Evolutionary conservation across 2,797 vertebrate genomes (phyloP).

Genomic region (Pangasius sanitwongsei): DNA sequence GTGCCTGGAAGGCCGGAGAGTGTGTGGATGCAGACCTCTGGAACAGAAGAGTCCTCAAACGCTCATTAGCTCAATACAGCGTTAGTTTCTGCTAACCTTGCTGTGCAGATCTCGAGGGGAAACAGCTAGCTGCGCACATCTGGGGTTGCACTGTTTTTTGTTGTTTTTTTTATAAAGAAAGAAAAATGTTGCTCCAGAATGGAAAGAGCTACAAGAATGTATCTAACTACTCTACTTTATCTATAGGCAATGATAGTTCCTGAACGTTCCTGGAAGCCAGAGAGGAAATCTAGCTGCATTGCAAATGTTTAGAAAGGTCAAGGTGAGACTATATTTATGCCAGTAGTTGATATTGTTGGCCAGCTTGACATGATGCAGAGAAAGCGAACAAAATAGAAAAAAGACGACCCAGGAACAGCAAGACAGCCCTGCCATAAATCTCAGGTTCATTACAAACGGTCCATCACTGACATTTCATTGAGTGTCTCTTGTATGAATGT

Average conservation of each 20-base stretch:
- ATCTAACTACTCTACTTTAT: constrained; percentile 41
- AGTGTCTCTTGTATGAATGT: constrained; percentile 29
- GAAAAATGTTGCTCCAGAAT: not conserved
- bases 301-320: constrained; percentile 20
- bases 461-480: constrained; percentile 26
- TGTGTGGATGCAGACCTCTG: constrained; percentile 13
- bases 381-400: not conserved
- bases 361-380: not conserved
- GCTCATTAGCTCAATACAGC: not conserved
- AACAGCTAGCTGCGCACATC: constrained; percentile 4
- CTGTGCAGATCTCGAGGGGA: not conserved
- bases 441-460: constrained; percentile 36
- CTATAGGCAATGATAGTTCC: constrained; percentile 46
- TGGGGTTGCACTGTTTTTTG: constrained; percentile 3
- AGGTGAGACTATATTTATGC: constrained; percentile 18
- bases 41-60: constrained; percentile 35
- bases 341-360: not conserved
- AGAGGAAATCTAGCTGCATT: constrained; percentile 24
- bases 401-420: not conserved
- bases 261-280: constrained; percentile 20
- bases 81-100: constrained; percentile 6
- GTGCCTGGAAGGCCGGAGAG: constrained; percentile 1
- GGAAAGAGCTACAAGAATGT: constrained; percentile 42
- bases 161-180: constrained; percentile 6
- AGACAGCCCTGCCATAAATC: constrained; percentile 29